Evolutionary conservation across 2,113 vertebrate genomes (phyloP).

Genomic region (Microcebus murinus): DNA sequence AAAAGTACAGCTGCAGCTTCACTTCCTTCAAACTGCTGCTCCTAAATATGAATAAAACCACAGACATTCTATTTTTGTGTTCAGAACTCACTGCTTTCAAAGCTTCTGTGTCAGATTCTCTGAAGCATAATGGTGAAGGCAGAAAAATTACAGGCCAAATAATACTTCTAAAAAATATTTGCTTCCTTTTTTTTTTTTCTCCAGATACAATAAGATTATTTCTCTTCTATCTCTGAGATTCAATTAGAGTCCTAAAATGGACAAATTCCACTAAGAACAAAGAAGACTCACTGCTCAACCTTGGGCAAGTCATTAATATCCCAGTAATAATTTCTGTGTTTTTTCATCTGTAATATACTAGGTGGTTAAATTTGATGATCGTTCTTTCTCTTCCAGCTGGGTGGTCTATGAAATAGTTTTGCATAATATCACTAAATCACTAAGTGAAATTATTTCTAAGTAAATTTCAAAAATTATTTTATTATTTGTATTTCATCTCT

Average conservation of each 20-base stretch:
- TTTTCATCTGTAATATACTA: neutral
- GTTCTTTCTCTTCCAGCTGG: neutral
- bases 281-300: neutral
- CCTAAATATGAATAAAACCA: constrained; percentile 77
- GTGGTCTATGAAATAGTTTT: neutral
- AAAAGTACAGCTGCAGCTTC: constrained; percentile 75
- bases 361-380: neutral
- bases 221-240: neutral
- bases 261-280: neutral
- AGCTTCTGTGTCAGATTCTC: constrained; percentile 69
- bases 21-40: constrained; percentile 72
- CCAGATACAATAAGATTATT: neutral
- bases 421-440: neutral
- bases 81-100: constrained; percentile 68
- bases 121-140: constrained; percentile 68
- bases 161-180: constrained; percentile 50
- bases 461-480: neutral
- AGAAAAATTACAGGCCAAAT: constrained; percentile 61
- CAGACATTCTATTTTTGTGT: constrained; percentile 77
- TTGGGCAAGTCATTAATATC: neutral
- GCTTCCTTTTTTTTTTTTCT: neutral
- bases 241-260: neutral
- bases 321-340: neutral
- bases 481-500: neutral
- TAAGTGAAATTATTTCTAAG: neutral